Percentiles rank a stretch among this genome's conserved stretches.
Evolutionary conservation across 1,140 invertebrate species (phyloP).

Genomic region (Rhopalosiphum padi): DNA sequence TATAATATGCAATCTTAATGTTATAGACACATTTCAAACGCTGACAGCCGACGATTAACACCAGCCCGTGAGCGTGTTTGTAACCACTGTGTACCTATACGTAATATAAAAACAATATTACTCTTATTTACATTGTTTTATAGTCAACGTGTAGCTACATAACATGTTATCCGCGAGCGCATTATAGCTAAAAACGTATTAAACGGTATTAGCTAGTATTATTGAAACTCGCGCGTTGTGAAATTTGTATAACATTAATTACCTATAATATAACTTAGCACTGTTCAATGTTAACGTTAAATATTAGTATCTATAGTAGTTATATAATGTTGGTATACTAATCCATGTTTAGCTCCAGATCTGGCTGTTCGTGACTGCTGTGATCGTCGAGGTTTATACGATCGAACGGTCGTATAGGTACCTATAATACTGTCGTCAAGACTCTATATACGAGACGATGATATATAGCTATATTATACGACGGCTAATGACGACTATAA

Average conservation of each 20-base stretch:
- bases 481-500: too few species aligned
- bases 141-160: background rate
- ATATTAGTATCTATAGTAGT: background rate
- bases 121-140: background rate
- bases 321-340: background rate
- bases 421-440: too few species aligned
- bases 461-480: too few species aligned
- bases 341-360: background rate
- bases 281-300: background rate
- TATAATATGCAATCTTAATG: background rate
- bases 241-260: too few species aligned
- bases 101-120: background rate
- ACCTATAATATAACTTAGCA: too few species aligned
- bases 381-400: background rate
- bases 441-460: too few species aligned
- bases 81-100: background rate
- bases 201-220: background rate
- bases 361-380: background rate
- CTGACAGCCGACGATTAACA: background rate
- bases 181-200: background rate
- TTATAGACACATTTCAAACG: background rate
- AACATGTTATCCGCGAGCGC: background rate
- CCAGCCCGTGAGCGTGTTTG: background rate
- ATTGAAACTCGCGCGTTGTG: background rate
- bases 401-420: too few species aligned